Evolutionary conservation across 2,888 invertebrate genomes (phyloP).

Genomic region (Cabera pusaria): DNA sequence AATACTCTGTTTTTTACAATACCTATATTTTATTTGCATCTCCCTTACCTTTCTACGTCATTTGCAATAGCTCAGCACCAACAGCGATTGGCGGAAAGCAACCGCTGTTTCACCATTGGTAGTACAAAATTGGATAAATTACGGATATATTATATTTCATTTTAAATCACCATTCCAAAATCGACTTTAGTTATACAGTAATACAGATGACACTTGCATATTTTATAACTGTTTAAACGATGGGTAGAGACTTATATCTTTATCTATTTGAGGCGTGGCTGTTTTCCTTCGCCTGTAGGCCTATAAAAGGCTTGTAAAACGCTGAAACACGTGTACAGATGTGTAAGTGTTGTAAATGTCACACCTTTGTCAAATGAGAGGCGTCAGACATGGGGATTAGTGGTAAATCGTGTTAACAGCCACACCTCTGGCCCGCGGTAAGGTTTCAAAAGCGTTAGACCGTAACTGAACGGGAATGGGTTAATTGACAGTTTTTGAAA

Average conservation of each 20-base stretch:
- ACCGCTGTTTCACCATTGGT: constrained; percentile 23
- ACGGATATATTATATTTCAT: not conserved
- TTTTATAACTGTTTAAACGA: not conserved
- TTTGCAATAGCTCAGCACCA: constrained; percentile 1
- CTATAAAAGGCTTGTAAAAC: not conserved
- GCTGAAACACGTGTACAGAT: constrained; percentile 5
- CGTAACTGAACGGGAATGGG: not conserved
- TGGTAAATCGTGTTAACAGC: constrained; percentile 32
- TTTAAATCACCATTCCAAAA: constrained; percentile 18
- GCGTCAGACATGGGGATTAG: constrained; percentile 29
- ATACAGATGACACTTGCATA: constrained; percentile 31
- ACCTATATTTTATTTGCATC: too few species aligned
- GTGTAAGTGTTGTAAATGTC: constrained; percentile 20
- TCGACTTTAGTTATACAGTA: constrained; percentile 30
- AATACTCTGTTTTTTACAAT: too few species aligned
- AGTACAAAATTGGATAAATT: constrained; percentile 24
- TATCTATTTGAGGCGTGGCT: constrained; percentile 18
- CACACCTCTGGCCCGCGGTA: constrained; percentile 29
- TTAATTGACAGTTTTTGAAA: too few species aligned
- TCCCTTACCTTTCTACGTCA: not conserved
- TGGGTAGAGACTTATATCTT: constrained; percentile 6
- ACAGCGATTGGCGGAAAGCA: constrained; percentile 23
- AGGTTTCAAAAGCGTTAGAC: constrained; percentile 4
- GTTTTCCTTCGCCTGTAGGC: constrained; percentile 11
- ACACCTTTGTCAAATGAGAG: constrained; percentile 28